phyloP scores from a whole-genome alignment of 2,888 invertebrate genomes.

The Apodemia mormo region DNA sequence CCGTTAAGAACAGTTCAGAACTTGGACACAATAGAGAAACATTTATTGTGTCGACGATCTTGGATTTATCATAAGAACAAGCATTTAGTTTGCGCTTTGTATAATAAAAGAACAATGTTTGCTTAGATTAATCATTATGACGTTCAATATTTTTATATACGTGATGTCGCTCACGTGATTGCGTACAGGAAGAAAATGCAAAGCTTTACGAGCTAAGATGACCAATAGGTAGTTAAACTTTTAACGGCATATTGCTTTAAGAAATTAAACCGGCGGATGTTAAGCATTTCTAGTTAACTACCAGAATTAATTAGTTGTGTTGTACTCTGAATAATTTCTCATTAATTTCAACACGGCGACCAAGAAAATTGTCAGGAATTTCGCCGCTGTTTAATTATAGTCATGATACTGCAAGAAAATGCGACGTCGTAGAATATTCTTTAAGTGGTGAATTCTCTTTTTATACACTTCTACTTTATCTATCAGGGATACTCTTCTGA shows the following conservation, averaged over 20 bases:
- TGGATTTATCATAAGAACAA: too few species aligned
- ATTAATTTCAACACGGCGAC: conserved; percentile 62
- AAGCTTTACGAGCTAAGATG: conserved; percentile 61
- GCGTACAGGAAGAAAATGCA: conserved; percentile 55
- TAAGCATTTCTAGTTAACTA: conserved; percentile 45
- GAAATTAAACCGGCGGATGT: conserved; percentile 61
- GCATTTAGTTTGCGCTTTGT: too few species aligned
- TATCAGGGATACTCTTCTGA: not conserved
- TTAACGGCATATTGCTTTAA: conserved; percentile 51
- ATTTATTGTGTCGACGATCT: too few species aligned
- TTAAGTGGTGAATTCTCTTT: conserved; percentile 1
- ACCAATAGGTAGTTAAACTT: conserved; percentile 41
- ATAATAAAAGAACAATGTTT: not conserved
- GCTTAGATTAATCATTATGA: not conserved
- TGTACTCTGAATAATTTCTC: conserved; percentile 58
- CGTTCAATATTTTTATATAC: not conserved
- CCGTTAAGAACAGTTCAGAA: too few species aligned
- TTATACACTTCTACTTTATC: conserved; percentile 5
- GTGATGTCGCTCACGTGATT: not conserved
- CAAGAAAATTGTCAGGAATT: conserved; percentile 52
- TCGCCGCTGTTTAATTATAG: conserved; percentile 56
- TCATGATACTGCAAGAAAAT: conserved; percentile 29
- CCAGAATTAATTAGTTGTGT: conserved; percentile 63
- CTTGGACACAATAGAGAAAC: too few species aligned
- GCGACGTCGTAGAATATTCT: conserved; percentile 6